Base-by-base conservation (phyloP, 2,113 vertebrate genomes). In the Rynchops niger region DNA sequence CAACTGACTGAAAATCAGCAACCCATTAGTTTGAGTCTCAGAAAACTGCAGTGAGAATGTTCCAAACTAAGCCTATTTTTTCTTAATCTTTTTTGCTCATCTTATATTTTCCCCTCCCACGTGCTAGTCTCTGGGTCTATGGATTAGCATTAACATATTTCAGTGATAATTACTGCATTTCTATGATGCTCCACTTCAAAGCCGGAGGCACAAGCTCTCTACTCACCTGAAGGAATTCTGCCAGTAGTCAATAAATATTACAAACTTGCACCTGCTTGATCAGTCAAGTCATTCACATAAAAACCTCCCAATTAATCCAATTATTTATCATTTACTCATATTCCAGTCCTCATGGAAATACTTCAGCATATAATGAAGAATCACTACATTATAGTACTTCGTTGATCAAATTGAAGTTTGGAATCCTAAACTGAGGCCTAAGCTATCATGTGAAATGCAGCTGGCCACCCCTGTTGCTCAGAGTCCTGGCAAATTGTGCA, bases 1-100 rank as follows among this genome's bases (percentile, higher is more conserved):
- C 63, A 88, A 17, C 25, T 74, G 40, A 96, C 63, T 76, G n/a
- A 88, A 90, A 96, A 79, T 73, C 79, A 90, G 26, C n/a, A 90
- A 12, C 50, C 70, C 58, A 26, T 59, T 72, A 69, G 14, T 76
- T 62, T 25, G 14, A 87, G 22, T 45, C 42, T 88, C 53, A 92
- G 40, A 82, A 93, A 87, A 89, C 59, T 80, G 45, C 58, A 70
- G 38, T 17, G 18, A 88, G 53, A 87, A 52, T 12, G 23, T 71
- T 96, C 50, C 73, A 96, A 88, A 83, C 50, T 63, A 91, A 88
- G 29, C 22, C 72, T 80, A 86, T 34, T 34, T 88, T 32, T 49
- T 59, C 76, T 34, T 21, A 50, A 42, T 42, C 4, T 40, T 45
- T 92, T 83, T 86, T 70, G 29, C 38, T 53, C n/a, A 40, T 82